Percentiles rank a stretch among this genome's conserved stretches.
Evolutionary conservation across 2,113 vertebrate genomes (phyloP).

Genomic region (Amazona vittata): DNA sequence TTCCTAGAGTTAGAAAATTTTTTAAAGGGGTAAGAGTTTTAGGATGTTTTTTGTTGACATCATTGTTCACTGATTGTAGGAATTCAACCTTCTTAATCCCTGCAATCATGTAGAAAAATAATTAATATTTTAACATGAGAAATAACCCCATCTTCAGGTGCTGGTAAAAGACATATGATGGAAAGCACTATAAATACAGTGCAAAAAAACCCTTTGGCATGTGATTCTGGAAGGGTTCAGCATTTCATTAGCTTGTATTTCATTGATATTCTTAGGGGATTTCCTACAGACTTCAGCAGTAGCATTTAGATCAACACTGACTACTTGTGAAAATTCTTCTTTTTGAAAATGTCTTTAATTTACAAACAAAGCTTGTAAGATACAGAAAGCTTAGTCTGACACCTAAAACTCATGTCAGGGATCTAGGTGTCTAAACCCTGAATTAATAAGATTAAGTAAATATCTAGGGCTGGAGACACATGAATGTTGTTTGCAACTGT

Average conservation of each 20-base stretch:
- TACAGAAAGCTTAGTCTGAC: not conserved
- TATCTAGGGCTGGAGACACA: not conserved
- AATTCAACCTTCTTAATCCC: not conserved
- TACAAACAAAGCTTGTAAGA: not conserved
- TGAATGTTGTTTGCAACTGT: not conserved
- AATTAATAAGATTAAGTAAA: not conserved
- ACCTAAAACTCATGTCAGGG: not conserved
- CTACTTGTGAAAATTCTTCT: not conserved
- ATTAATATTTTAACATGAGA: not conserved
- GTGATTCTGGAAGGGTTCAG: not conserved
- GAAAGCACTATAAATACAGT: not conserved
- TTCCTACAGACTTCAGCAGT: not conserved
- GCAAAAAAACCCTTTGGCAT: not conserved
- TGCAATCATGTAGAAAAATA: not conserved
- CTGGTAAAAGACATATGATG: not conserved
- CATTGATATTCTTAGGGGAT: not conserved
- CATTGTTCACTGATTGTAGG: not conserved
- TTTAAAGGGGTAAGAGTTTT: not conserved
- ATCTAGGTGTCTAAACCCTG: not conserved
- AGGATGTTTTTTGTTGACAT: not conserved
- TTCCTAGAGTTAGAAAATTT: not conserved
- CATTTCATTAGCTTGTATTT: not conserved
- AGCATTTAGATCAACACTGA: not conserved
- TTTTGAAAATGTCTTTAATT: not conserved
- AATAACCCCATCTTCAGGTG: not conserved